Base-by-base conservation (phyloP, 2,113 vertebrate species). In the Menura novaehollandiae region DNA sequence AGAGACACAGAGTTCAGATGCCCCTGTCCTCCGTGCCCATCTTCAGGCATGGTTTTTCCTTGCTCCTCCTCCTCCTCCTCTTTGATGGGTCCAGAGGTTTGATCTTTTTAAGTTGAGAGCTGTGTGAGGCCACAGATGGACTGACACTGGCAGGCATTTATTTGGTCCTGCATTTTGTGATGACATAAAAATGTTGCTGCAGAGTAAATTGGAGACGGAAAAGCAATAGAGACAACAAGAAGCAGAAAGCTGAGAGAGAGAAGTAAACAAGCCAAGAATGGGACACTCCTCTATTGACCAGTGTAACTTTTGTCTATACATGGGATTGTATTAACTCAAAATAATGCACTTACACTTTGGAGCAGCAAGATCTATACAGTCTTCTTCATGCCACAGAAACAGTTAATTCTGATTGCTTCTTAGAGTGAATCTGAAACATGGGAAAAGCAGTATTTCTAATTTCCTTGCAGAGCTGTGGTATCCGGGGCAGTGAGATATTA, bases 281-380 rank as follows among this genome's bases (percentile, higher is more conserved):
- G 41, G n/a, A 32, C 1, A 1, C 63, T 69, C 11, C 19, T 72
- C 74, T 87, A 0, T n/a, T 91, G 59, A 52, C 30, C 66, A 20
- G 0, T 8, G 3, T 26, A 32, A 47, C 35, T 56, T 78, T 9
- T 47, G 60, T 47, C 74, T 85, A 0, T 66, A 11, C 4, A 2
- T 14, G 28, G 22, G 7, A 23, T 62, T 83, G 26, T 76, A 16
- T 79, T 49, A 55, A 55, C 39, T 89, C 20, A 18, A n/a, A 79
- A 47, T 53, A 22, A 76, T 13, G 16, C 27, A n/a, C 15, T 85
- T 51, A 9, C 0, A 28, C 19, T 15, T 23, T 52, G 41, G 46
- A 92, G 49, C 22, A 77, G 28, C 30, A 49, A 58, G n/a, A 11
- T 66, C 41, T 6, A 4, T n/a, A 2, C 9, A 26, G 28, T 64